Evolutionary conservation across 2,888 invertebrate genomes (phyloP).

Genomic region (Eupithecia centaureata): DNA sequence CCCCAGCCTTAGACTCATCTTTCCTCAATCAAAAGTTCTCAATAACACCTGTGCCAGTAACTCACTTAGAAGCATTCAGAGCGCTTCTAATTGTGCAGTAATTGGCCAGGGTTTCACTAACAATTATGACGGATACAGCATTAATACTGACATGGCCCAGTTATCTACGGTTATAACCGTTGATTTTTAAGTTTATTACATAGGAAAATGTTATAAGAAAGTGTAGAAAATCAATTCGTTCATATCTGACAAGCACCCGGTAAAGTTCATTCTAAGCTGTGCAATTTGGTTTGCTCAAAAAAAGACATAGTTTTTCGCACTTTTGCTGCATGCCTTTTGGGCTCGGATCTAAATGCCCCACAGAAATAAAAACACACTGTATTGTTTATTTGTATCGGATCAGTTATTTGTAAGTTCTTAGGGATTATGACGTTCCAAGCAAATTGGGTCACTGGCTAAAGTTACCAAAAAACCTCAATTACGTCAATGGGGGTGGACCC

Average conservation of each 20-base stretch:
- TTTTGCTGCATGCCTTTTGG: too few relatives aligned
- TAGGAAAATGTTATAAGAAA: constrained; percentile 18
- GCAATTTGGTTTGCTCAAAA: neutral
- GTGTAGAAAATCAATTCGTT: constrained; percentile 1
- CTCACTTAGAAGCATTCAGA: constrained; percentile 67
- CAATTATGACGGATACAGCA: constrained; percentile 80
- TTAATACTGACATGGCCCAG: constrained; percentile 64
- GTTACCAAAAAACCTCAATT: too few relatives aligned
- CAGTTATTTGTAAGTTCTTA: too few relatives aligned
- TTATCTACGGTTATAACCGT: constrained; percentile 51
- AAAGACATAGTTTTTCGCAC: too few relatives aligned
- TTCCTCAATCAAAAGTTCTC: constrained; percentile 25
- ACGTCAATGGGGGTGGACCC: too few relatives aligned
- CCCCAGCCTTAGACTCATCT: constrained; percentile 9
- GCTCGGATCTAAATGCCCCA: too few relatives aligned
- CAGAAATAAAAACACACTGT: too few relatives aligned
- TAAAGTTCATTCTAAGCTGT: neutral
- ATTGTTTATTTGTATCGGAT: too few relatives aligned
- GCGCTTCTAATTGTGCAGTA: constrained; percentile 78
- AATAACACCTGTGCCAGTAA: constrained; percentile 30
- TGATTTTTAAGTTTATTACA: constrained; percentile 34
- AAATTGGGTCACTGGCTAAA: too few relatives aligned
- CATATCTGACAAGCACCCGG: neutral
- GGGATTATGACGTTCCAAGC: too few relatives aligned
- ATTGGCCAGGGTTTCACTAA: constrained; percentile 79